Conservation (phyloP, 2,113 vertebrate species). For the Varanus salvator region DNA sequence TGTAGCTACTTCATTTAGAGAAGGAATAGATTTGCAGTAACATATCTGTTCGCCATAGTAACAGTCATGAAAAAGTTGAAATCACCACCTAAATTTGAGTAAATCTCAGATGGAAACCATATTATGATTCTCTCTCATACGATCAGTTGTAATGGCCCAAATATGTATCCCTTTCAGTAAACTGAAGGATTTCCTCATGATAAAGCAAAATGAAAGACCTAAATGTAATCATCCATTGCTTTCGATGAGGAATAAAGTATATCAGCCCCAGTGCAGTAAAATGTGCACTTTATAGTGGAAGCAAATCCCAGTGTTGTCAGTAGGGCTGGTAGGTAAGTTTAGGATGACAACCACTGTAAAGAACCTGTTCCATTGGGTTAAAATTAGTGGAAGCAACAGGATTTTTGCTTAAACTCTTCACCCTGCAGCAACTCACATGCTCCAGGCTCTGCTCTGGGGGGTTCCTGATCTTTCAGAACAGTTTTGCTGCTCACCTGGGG, state of each 20-base stretch:
- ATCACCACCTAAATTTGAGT: background rate
- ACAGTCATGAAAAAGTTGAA: background rate
- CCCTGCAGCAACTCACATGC: no score
- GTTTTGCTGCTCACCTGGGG: no score
- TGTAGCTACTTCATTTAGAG: background rate
- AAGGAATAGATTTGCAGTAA: background rate
- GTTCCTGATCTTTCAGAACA: no score
- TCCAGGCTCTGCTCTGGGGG: no score
- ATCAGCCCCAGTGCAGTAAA: no score
- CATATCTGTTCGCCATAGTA: background rate
- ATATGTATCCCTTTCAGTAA: background rate
- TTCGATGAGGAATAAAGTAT: background rate
- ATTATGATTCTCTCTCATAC: background rate
- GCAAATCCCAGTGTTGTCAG: background rate
- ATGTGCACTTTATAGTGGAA: background rate
- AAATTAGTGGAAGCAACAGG: background rate
- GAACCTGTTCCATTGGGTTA: background rate
- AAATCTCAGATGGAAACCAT: background rate
- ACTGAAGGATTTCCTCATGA: background rate
- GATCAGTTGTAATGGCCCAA: background rate
- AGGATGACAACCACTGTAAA: background rate
- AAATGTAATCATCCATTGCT: background rate
- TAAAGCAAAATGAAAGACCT: background rate
- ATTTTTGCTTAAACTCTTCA: no score
- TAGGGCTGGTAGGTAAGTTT: background rate